These are phyloP conservation scores for Acipenser transmontanus DNA, from an alignment of 2,797 vertebrate genomes.

Conservation along the genomic window DNA sequence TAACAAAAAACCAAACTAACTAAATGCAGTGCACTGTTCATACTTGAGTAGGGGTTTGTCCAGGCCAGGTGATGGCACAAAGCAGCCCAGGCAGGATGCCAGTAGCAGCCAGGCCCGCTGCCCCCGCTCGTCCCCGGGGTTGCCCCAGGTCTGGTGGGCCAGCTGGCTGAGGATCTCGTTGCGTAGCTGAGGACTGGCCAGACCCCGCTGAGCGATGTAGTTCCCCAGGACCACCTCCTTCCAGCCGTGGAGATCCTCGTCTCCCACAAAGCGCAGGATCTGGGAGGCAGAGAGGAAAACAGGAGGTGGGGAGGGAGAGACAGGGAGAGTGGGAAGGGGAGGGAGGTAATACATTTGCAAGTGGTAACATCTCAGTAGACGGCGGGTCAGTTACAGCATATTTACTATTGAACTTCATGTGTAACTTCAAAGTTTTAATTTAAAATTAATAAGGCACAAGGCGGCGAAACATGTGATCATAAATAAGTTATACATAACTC, in stretches of 20 bases:
- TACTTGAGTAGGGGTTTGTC: constrained; percentile 89
- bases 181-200: constrained; percentile 52
- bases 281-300: constrained; percentile 31
- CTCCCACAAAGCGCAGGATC: constrained; percentile 79
- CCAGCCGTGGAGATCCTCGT: constrained; percentile 61
- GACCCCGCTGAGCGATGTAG: constrained; percentile 73
- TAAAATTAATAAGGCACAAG: no score
- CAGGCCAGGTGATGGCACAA: constrained; percentile 67
- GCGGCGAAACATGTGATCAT: no score
- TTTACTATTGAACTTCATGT: no score
- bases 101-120: constrained; percentile 78
- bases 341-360: no score
- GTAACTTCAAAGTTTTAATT: no score
- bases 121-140: constrained; percentile 47
- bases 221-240: constrained; percentile 79
- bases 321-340: not conserved
- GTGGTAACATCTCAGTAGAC: no score
- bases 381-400: no score
- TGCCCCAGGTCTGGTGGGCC: constrained; percentile 67
- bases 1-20: no score
- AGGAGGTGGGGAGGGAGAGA: not conserved
- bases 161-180: constrained; percentile 84
- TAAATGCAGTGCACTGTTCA: constrained; percentile 17
- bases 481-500: no score
- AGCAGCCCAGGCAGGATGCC: constrained; percentile 72